These are phyloP conservation scores for Muschampia staudingeri DNA, from an alignment of 2,888 invertebrate genomes.

Conservation along the genomic window DNA sequence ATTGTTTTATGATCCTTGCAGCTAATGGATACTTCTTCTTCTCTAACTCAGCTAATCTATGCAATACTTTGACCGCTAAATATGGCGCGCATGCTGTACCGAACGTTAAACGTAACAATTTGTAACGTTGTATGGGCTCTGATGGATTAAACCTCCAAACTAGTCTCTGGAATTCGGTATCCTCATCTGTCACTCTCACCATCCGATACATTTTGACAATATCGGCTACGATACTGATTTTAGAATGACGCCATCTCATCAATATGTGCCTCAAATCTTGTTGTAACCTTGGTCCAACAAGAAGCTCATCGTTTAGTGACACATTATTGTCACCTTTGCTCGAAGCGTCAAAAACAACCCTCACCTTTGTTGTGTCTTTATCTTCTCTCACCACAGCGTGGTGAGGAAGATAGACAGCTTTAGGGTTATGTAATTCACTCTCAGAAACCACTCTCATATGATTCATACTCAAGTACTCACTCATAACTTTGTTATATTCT, in stretches of 20 bases:
- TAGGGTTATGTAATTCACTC: not conserved
- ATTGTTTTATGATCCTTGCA: too few relatives aligned
- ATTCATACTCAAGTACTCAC: constrained; percentile 12
- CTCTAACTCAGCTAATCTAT: too few relatives aligned
- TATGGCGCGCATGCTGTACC: too few relatives aligned
- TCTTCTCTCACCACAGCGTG: too few relatives aligned
- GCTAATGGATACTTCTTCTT: too few relatives aligned
- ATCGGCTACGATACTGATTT: not conserved
- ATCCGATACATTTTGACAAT: constrained; percentile 5
- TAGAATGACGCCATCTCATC: constrained; percentile 12
- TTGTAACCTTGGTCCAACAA: constrained; percentile 53
- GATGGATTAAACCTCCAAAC: not conserved
- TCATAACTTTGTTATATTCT: not conserved
- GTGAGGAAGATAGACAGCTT: not conserved
- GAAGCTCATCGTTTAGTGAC: constrained; percentile 56
- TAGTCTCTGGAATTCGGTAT: not conserved
- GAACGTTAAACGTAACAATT: not conserved
- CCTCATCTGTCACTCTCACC: not conserved
- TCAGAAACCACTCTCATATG: not conserved
- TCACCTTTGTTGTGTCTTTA: too few relatives aligned
- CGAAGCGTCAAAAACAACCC: too few relatives aligned
- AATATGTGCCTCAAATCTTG: constrained; percentile 52
- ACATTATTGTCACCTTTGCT: too few relatives aligned
- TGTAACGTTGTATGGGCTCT: not conserved
- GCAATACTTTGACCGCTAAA: too few relatives aligned